Evolutionary conservation across 1,140 invertebrate genomes (phyloP).

Genomic region (Elymnias hypermnestra): DNA sequence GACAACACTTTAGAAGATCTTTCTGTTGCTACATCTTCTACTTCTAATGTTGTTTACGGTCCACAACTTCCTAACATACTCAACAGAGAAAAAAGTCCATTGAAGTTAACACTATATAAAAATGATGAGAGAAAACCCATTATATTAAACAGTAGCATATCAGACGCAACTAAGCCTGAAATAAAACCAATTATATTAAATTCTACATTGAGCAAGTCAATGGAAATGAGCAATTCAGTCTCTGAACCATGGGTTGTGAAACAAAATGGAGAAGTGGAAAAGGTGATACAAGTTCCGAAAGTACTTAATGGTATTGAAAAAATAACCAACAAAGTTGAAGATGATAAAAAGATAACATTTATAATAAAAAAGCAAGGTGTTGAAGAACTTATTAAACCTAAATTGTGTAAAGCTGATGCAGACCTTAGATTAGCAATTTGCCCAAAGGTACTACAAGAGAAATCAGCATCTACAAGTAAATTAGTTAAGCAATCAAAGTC

Average conservation of each 20-base stretch:
- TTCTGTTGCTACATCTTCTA: constrained; percentile 42
- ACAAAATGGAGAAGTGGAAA: constrained; percentile 67
- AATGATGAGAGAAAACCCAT: constrained; percentile 58
- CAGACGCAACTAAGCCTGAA: constrained; percentile 44
- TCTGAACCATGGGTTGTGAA: constrained; percentile 68
- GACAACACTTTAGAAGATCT: constrained; percentile 66
- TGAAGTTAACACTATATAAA: constrained; percentile 57
- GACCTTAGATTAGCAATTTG: constrained; percentile 34
- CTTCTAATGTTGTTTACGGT: constrained; percentile 56
- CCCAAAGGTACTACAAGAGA: constrained; percentile 35
- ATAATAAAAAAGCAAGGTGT: constrained; percentile 43
- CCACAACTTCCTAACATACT: constrained; percentile 57
- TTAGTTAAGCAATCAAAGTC: constrained; percentile 48
- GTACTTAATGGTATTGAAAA: constrained; percentile 53
- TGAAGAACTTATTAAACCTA: constrained; percentile 44
- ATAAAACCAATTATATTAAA: constrained; percentile 63
- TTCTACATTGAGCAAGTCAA: constrained; percentile 53
- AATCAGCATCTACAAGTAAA: constrained; percentile 42
- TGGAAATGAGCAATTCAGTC: constrained; percentile 40
- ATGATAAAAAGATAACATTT: constrained; percentile 57
- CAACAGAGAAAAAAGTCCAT: constrained; percentile 59
- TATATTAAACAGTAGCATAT: constrained; percentile 36
- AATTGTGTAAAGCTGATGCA: constrained; percentile 46
- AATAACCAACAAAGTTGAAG: constrained; percentile 34
- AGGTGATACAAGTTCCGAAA: constrained; percentile 47